Evolutionary conservation across 2,888 invertebrate genomes (phyloP).

Genomic region (Smittia sp.): DNA sequence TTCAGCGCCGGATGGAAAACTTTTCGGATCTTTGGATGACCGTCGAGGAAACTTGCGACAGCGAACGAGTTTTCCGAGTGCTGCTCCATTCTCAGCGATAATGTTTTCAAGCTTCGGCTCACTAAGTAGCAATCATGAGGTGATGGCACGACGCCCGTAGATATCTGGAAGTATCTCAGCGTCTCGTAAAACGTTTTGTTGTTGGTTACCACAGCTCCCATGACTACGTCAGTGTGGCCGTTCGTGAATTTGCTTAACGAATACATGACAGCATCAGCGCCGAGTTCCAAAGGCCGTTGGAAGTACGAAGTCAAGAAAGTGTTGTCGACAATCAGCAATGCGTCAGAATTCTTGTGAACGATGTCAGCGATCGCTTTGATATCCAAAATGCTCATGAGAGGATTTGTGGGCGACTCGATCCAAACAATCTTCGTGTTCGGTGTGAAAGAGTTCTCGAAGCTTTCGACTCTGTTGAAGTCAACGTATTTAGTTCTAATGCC

Average conservation of each 20-base stretch:
- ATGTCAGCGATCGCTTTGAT: conserved; percentile 68
- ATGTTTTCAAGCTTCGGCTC: conserved; percentile 82
- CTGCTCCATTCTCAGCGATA: conserved; percentile 80
- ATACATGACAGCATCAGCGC: conserved; percentile 81
- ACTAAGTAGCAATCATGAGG: conserved; percentile 90
- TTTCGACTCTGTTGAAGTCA: background rate
- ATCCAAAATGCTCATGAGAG: conserved; percentile 84
- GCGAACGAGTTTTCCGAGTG: conserved; percentile 72
- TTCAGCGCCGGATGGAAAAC: conserved; percentile 74
- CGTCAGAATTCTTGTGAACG: conserved; percentile 56
- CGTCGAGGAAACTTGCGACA: conserved; percentile 73
- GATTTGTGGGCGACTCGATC: conserved; percentile 96
- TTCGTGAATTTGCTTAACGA: conserved; percentile 93
- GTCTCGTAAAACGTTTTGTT: conserved; percentile 64
- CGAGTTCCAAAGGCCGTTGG: conserved; percentile 79
- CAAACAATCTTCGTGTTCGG: conserved; percentile 66
- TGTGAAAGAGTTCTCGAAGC: background rate
- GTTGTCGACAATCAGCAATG: conserved; percentile 76
- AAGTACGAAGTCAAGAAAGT: conserved; percentile 83
- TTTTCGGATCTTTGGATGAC: conserved; percentile 69
- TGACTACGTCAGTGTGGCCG: conserved; percentile 89
- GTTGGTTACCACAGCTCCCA: conserved; percentile 78
- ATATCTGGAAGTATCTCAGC: conserved; percentile 78
- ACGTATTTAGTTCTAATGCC: background rate
- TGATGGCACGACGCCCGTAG: conserved; percentile 84